These are phyloP conservation scores for Cromileptes altivelis DNA, from an alignment of 2,113 vertebrate genomes.

Conservation along the genomic window DNA sequence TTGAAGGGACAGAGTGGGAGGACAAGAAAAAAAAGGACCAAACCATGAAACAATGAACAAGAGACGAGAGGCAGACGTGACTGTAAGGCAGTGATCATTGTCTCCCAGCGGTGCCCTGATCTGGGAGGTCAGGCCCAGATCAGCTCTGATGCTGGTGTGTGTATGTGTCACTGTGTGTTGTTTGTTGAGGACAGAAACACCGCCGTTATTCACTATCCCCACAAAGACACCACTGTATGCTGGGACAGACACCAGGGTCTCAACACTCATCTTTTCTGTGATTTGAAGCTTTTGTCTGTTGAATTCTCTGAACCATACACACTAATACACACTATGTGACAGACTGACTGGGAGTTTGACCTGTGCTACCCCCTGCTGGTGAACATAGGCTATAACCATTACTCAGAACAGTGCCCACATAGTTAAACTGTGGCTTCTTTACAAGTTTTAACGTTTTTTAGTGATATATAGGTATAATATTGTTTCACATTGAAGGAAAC, in stretches of 20 bases:
- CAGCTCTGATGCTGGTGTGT: conserved; percentile 15
- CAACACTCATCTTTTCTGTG: conserved; percentile 35
- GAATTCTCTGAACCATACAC: neutral
- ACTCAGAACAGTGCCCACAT: neutral
- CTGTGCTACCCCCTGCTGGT: conserved; percentile 80
- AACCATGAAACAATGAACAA: conserved; percentile 61
- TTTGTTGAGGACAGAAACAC: conserved; percentile 30
- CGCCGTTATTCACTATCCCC: conserved; percentile 47
- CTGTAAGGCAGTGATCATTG: conserved; percentile 45
- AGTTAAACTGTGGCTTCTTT: neutral
- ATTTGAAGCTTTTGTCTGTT: conserved; percentile 32
- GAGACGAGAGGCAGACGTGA: conserved; percentile 28
- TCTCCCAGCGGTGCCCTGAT: conserved; percentile 47
- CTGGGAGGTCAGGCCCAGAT: conserved; percentile 36
- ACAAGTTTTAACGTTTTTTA: neutral
- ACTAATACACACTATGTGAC: neutral
- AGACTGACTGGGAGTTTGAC: conserved; percentile 23
- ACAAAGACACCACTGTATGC: conserved; percentile 67
- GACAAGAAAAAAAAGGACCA: neutral
- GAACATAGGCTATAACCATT: neutral
- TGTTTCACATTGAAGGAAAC: neutral
- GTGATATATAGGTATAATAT: neutral
- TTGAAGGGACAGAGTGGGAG: conserved; percentile 20
- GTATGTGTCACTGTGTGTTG: conserved; percentile 2
- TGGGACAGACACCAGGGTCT: conserved; percentile 30